Evolutionary conservation across 2,797 vertebrate species (phyloP).

Genomic region (Argya squamiceps): DNA sequence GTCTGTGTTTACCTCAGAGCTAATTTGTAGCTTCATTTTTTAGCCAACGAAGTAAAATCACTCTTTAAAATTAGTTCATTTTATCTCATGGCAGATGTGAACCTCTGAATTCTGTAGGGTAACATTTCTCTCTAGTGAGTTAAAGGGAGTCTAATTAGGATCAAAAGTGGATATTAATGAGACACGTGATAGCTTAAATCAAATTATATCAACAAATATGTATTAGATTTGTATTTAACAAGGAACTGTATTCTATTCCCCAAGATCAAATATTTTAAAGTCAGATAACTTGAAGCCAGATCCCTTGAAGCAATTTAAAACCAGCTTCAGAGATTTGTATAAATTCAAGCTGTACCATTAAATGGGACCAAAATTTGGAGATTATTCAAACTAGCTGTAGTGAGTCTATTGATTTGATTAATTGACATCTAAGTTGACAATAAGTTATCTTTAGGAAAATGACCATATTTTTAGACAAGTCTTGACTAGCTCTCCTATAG

Average conservation of each 20-base stretch:
- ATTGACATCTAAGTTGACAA: neutral
- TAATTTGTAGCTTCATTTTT: neutral
- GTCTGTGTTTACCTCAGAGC: neutral
- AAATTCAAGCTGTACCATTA: neutral
- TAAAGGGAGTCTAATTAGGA: neutral
- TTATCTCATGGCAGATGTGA: neutral
- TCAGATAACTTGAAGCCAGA: neutral
- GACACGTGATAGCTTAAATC: neutral
- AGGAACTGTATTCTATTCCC: neutral
- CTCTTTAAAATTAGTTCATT: neutral
- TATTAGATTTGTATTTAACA: neutral
- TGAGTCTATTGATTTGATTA: neutral
- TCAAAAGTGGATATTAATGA: neutral
- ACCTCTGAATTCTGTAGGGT: neutral
- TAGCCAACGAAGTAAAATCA: neutral
- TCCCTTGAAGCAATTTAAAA: neutral
- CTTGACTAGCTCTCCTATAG: neutral
- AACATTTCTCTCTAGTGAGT: neutral
- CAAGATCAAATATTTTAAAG: neutral
- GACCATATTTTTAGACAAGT: neutral
- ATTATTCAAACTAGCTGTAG: neutral
- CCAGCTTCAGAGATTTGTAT: neutral
- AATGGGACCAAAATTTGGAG: neutral
- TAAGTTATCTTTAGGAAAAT: neutral
- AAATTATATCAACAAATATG: neutral